Evolutionary conservation across 2,113 vertebrate genomes (phyloP).

Genomic region (Philantomba maxwellii): DNA sequence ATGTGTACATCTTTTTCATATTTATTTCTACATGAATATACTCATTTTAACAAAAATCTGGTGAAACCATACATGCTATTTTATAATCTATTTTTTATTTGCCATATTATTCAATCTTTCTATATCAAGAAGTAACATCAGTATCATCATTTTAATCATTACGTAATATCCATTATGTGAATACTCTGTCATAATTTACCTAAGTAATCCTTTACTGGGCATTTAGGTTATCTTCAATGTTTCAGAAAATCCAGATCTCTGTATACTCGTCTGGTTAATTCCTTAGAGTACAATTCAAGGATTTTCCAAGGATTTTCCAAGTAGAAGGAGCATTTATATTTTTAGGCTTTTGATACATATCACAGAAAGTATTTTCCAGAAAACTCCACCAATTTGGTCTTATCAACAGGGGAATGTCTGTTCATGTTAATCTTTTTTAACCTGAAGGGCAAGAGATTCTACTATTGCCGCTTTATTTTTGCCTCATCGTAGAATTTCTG

Average conservation of each 20-base stretch:
- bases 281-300: not conserved
- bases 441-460: not conserved
- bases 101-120: not conserved
- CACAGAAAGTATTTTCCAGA: not conserved
- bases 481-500: not conserved
- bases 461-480: not conserved
- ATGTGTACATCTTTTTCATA: not conserved
- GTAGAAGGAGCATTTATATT: not conserved
- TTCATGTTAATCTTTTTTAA: conserved; percentile 26
- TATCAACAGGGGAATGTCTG: not conserved
- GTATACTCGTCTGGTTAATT: not conserved
- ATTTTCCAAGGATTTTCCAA: conserved; percentile 5
- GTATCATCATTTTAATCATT: not conserved
- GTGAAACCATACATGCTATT: not conserved
- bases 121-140: not conserved
- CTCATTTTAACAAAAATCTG: not conserved
- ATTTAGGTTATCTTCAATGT: not conserved
- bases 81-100: not conserved
- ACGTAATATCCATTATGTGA: not conserved
- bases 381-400: conserved; percentile 2
- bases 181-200: not conserved
- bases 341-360: not conserved
- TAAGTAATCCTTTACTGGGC: not conserved
- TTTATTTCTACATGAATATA: not conserved
- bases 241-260: not conserved